Base-by-base conservation (phyloP, 2,797 vertebrate genomes). In the Xenopus petersii region DNA sequence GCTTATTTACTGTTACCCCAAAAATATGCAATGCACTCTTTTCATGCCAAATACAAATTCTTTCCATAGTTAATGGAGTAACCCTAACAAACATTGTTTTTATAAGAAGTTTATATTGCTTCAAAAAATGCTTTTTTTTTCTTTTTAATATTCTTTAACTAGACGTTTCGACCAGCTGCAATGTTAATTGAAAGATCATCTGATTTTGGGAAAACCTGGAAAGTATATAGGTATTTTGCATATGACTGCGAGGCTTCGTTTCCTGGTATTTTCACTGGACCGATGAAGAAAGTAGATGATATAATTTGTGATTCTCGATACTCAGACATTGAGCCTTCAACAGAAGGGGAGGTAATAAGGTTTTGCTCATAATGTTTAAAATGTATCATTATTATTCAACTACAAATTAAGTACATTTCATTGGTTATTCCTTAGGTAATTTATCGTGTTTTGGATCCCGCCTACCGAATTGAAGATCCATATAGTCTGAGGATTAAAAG, bases 261-360 rank as follows among this genome's bases (percentile, higher is more conserved):
- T 86, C 93, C 94, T 0, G 84, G 85, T 0, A 65, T 98, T 63
- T 94, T 93, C 49, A 86, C 83, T 0, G 96, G 96, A 79, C 95
- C 96, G 16, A 96, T 98, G 95, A 91, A 93, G 82, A 98, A 94
- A 84, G 97, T 99, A 0, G 96, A 99, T 64, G 95, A 98, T 68
- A 89, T 98, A 21, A 97, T 99, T 80, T 99, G 97, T 71, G 97
- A 98, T 84, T 94, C 96, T 0, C 93, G 94, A 13, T 99, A 99
- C 81, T 98, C 97, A 0, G 97, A 99, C 84, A 98, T 99, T 2
- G 97, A 99, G 71, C 97, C 97, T 8, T 99, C 97, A 55, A 96
- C 95, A 0, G 96, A 99, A 80, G 97, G 97, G 86, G 97, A 99
- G 94, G 97, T 98, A 81, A 51, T 12, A 8, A 36, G n/a, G 26